Base-by-base conservation (phyloP, 2,888 invertebrate genomes). In the Lepidocyrtoides sp. region DNA sequence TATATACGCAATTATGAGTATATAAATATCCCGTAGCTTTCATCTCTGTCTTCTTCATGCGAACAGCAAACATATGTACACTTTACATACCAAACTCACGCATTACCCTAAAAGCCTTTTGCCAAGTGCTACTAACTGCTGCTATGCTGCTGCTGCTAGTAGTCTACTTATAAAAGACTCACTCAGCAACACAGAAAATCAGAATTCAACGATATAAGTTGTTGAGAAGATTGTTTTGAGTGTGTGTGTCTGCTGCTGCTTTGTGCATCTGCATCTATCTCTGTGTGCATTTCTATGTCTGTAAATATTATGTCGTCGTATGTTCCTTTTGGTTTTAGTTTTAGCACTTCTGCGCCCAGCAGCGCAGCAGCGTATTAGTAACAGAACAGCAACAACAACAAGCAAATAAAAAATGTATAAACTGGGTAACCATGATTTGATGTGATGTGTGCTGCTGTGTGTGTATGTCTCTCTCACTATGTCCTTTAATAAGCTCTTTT, bases 391-490 rank as follows among this genome's bases (percentile, higher is more conserved):
- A 63, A 63, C 60, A 63, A 12, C 29, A 63, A 26, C 57, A 2
- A 57, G 60, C 60, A 63, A 63, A 63, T 26, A 26, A 63, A 63
- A 63, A 57, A 5, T 36, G 8, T 26, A 23, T 63, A 26, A 63
- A 63, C 60, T 63, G 29, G 60, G 60, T 63, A 63, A 63, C 60
- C 60, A 63, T 63, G 60, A 63, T 63, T 63, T 63, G 60, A 63
- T 17, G 4, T 57, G 57, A 5, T n/a, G n/a, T 14, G 10, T n/a
- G 2, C n/a, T n/a, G 29, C 60, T 29, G 8, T 63, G 60, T 48
- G 48, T 48, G 12, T 48, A 14, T 48, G 12, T 48, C 36, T 57
- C 57, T 20, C 20, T 63, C 29, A 26, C 17, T 2, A 48, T 2
- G 20, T 54, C 54, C 14, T 14, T 48, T 48, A n/a, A n/a, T n/a